Conservation (phyloP, 2,797 vertebrate species). For the Cyprinodon diabolis region DNA sequence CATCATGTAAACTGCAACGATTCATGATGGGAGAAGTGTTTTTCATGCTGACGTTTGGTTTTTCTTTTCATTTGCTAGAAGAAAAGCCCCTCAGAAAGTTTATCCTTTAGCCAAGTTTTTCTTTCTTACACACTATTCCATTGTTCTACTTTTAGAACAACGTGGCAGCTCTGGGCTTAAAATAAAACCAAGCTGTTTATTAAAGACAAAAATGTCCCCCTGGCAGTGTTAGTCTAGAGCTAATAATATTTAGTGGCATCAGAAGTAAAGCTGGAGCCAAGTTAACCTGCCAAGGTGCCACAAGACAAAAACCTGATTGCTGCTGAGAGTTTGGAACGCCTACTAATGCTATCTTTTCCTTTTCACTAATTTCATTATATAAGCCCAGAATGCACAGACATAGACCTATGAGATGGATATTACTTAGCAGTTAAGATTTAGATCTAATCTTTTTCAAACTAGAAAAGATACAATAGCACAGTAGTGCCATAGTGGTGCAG, state of each 20-base stretch:
- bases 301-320: slow-evolving; percentile 6
- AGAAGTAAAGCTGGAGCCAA: slow-evolving; percentile 11
- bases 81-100: too few species aligned
- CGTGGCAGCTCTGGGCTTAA: slow-evolving; percentile 10
- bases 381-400: neutral
- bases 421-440: too few species aligned
- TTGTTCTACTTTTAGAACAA: neutral
- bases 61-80: too few species aligned
- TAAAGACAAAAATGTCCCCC: slow-evolving; percentile 31
- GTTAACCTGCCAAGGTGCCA: slow-evolving; percentile 5
- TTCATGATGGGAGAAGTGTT: too few species aligned
- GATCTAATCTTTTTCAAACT: too few species aligned
- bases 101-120: too few species aligned
- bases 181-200: slow-evolving; percentile 34
- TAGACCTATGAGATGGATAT: too few species aligned
- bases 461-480: too few species aligned
- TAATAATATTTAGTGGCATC: slow-evolving; percentile 40
- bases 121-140: neutral
- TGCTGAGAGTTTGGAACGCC: slow-evolving; percentile 4
- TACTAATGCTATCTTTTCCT: neutral
- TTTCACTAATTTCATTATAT: slow-evolving; percentile 1
- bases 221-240: slow-evolving; percentile 21
- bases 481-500: too few species aligned
- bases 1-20: too few species aligned
- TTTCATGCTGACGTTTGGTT: too few species aligned